phyloP scores from a whole-genome alignment of 2,888 invertebrate species.

The Chloromyia formosa region DNA sequence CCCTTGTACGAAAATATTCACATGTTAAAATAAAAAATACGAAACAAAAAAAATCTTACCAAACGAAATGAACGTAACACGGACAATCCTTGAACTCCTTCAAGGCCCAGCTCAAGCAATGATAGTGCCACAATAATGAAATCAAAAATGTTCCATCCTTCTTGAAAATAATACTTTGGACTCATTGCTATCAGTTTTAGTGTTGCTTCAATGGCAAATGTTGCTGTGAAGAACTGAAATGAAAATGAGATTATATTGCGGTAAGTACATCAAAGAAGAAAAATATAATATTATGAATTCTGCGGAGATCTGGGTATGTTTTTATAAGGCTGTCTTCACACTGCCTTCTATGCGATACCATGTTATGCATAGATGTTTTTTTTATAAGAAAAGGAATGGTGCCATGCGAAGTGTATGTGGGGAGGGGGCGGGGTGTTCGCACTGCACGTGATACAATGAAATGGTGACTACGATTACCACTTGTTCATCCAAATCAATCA shows the following conservation, averaged over 20 bases:
- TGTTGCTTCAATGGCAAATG: conserved; percentile 94
- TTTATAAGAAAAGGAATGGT: too few relatives aligned
- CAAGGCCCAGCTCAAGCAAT: conserved; percentile 90
- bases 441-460: too few relatives aligned
- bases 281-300: too few relatives aligned
- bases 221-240: conserved; percentile 89
- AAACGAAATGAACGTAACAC: conserved; percentile 97
- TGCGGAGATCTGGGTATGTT: too few relatives aligned
- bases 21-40: neutral
- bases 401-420: too few relatives aligned
- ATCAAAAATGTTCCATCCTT: conserved; percentile 99
- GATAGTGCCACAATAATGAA: conserved; percentile 97
- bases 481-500: too few relatives aligned
- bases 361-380: too few relatives aligned
- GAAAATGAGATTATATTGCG: neutral
- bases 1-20: neutral
- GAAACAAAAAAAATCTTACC: conserved; percentile 74
- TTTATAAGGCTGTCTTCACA: too few relatives aligned
- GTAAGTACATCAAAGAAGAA: too few relatives aligned
- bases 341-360: too few relatives aligned
- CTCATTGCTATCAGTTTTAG: conserved; percentile 96
- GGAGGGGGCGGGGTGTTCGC: too few relatives aligned
- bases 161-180: conserved; percentile 96
- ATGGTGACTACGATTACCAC: too few relatives aligned
- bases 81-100: conserved; percentile 95